Percentiles rank a stretch among this genome's conserved stretches.
Conservation (phyloP, 2,113 vertebrate species). For the Upupa epops region DNA sequence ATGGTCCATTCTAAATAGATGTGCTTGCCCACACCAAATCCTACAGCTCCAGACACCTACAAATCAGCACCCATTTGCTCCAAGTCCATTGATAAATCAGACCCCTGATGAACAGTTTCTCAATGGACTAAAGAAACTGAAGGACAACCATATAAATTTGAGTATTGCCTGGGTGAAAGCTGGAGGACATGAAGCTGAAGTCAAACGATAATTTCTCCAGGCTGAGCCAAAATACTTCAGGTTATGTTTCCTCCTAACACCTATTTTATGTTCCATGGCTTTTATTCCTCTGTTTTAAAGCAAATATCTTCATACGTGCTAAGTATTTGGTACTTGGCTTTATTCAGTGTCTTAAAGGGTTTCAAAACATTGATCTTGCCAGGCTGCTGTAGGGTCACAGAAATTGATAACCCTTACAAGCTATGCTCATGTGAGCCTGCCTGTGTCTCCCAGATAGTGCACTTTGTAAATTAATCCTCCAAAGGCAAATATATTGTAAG, state of each 20-base stretch:
- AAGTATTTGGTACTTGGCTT: conserved; percentile 46
- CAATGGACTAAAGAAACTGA: not conserved
- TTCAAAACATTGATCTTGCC: conserved; percentile 84
- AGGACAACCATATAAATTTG: not conserved
- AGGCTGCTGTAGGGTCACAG: conserved; percentile 83
- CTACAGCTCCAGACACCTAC: fast-evolving
- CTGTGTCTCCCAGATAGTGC: conserved; percentile 79
- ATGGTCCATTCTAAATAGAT: not conserved
- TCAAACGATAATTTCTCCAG: not conserved
- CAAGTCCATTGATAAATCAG: not conserved
- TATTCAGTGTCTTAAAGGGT: conserved; percentile 72
- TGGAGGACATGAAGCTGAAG: not conserved
- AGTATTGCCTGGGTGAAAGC: not conserved
- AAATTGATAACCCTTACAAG: conserved; percentile 92
- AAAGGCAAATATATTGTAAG: conserved; percentile 91
- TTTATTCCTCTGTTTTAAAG: not conserved
- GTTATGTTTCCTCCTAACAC: not conserved
- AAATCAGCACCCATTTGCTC: not conserved
- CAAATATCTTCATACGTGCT: not conserved
- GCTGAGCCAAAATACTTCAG: not conserved
- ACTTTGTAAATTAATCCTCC: conserved; percentile 92
- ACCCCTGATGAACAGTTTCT: not conserved
- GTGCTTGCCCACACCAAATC: not conserved
- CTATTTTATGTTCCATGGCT: not conserved
- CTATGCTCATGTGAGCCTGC: conserved; percentile 80